Percentiles rank a stretch among this genome's conserved stretches.
phyloP scores from a whole-genome alignment of 2,113 vertebrate species.

The Rousettus leschenaultii region DNA sequence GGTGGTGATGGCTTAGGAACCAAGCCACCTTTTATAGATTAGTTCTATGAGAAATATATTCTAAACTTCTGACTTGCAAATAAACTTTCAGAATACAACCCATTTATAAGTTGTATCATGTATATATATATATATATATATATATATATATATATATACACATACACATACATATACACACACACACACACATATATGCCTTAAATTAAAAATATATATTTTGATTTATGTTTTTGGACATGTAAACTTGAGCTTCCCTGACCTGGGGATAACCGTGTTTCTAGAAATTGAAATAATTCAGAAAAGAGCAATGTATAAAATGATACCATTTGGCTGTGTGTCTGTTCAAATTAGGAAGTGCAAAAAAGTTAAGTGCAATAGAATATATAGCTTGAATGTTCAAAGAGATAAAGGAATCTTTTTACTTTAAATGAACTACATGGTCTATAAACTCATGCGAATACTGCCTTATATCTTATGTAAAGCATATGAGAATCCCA shows the following conservation, averaged over 20 bases:
- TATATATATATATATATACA: too few species aligned
- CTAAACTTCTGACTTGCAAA: conserved; percentile 18
- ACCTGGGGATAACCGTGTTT: background rate
- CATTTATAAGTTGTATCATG: background rate
- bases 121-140: too few species aligned
- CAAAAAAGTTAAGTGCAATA: background rate
- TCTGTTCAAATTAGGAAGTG: conserved; percentile 38
- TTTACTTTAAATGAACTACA: background rate
- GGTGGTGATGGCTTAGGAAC: background rate
- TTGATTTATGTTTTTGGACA: conserved; percentile 5
- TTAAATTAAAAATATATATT: background rate
- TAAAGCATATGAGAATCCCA: conserved; percentile 41
- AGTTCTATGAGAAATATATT: conserved; percentile 37
- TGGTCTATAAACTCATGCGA: background rate
- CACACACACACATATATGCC: background rate
- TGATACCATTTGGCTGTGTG: background rate
- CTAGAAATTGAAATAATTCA: conserved; percentile 49
- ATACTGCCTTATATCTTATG: conserved; percentile 3
- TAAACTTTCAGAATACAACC: background rate
- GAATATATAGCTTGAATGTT: conserved; percentile 14
- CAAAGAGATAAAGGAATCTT: conserved; percentile 3
- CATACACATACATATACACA: background rate
- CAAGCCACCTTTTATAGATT: background rate
- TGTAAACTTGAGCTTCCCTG: conserved; percentile 19
- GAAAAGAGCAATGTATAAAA: background rate